Conservation (phyloP, 2,797 vertebrate genomes). For the Micromesistius poutassou region DNA sequence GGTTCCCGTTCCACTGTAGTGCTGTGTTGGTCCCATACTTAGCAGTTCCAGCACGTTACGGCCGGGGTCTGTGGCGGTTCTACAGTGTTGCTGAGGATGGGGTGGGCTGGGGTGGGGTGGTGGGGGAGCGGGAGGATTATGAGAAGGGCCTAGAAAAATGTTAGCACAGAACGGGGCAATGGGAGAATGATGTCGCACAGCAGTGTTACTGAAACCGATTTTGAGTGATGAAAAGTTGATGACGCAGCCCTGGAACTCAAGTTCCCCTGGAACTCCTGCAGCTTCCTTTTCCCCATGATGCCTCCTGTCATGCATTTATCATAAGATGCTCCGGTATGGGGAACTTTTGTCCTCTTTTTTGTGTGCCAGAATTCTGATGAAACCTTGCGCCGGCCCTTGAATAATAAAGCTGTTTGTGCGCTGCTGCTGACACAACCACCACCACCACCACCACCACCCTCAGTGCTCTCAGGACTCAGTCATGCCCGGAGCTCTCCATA, state of each 20-base stretch:
- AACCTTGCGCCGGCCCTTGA: constrained; percentile 2
- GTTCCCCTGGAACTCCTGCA: constrained; percentile 2
- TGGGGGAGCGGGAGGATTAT: neutral
- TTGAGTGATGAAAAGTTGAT: constrained; percentile 37
- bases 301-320: constrained; percentile 24
- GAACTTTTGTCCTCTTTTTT: constrained; percentile 3
- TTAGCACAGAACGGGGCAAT: constrained; percentile 1
- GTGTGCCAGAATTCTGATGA: neutral
- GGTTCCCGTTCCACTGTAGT: neutral
- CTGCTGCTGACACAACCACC: neutral
- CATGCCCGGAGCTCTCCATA: neutral
- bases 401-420: constrained; percentile 11
- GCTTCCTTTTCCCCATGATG: constrained; percentile 9
- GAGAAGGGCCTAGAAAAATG: neutral
- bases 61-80: neutral
- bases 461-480: neutral
- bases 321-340: constrained; percentile 16
- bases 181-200: constrained; percentile 27
- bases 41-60: neutral
- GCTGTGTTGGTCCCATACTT: neutral
- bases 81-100: neutral
- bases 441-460: neutral
- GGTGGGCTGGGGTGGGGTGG: too few relatives aligned
- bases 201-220: constrained; percentile 12
- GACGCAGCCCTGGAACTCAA: constrained; percentile 20